These are phyloP conservation scores for Protomyctophum bolini DNA, from an alignment of 2,113 vertebrate species.

Conservation along the genomic window DNA sequence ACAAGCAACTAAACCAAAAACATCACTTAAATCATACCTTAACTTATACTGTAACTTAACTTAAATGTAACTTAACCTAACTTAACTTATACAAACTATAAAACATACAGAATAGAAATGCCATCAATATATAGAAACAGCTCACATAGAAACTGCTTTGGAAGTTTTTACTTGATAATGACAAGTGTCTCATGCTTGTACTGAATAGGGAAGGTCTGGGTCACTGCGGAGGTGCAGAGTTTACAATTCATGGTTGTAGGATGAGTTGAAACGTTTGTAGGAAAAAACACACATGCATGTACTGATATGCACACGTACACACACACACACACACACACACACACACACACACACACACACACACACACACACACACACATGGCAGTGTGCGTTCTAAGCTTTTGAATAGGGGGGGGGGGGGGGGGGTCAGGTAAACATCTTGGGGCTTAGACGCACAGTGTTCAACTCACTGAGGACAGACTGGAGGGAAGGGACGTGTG, in stretches of 20 bases:
- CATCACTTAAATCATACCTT: conserved; percentile 21
- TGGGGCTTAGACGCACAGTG: background rate
- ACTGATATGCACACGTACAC: too few relatives aligned
- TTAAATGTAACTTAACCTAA: conserved; percentile 33
- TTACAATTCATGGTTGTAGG: conserved; percentile 44
- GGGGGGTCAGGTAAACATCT: background rate
- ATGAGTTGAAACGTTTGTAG: background rate
- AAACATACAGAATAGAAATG: conserved; percentile 13
- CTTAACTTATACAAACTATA: conserved; percentile 54
- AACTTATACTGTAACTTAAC: conserved; percentile 51
- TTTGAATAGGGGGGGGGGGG: background rate
- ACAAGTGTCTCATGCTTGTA: conserved; percentile 62
- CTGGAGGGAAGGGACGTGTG: background rate
- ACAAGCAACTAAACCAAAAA: conserved; percentile 22
- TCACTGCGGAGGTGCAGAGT: conserved; percentile 21
- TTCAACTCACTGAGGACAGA: background rate
- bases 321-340: too few relatives aligned
- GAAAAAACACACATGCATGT: too few relatives aligned
- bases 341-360: too few relatives aligned
- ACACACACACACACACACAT: background rate
- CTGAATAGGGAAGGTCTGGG: conserved; percentile 26
- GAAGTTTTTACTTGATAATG: conserved; percentile 52
- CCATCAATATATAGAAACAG: background rate
- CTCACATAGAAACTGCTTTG: conserved; percentile 47
- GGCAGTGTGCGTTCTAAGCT: conserved; percentile 27